phyloP scores from a whole-genome alignment of 1,140 invertebrate species.

The Lasioglossum albipes region DNA sequence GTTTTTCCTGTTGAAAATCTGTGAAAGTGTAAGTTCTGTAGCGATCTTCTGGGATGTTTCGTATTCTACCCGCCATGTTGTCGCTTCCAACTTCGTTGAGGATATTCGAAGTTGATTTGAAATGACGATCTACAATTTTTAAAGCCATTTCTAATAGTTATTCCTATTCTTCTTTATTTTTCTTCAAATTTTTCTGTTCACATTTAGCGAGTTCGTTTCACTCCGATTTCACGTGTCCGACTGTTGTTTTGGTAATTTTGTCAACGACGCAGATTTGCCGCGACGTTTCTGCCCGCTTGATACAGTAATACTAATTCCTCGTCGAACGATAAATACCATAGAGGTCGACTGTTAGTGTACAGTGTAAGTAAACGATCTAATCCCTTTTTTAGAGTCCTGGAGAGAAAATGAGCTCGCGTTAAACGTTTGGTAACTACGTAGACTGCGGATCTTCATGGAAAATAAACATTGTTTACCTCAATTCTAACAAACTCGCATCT shows the following conservation, averaged over 20 bases:
- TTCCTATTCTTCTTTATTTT: too few relatives aligned
- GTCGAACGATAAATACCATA: neutral
- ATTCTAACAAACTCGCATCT: too few relatives aligned
- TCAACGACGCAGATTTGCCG: neutral
- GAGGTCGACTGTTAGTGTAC: constrained; percentile 4
- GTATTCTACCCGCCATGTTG: neutral
- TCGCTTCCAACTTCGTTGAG: neutral
- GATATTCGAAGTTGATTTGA: constrained; percentile 14
- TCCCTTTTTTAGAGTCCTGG: neutral
- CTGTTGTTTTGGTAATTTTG: neutral
- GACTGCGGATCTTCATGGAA: too few relatives aligned
- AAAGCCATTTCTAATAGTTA: neutral
- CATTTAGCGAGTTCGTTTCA: too few relatives aligned
- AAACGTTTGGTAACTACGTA: too few relatives aligned
- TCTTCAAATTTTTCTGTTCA: neutral
- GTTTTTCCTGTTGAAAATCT: neutral
- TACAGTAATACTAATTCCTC: neutral
- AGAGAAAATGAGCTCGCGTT: neutral
- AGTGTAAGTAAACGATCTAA: neutral
- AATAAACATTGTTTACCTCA: too few relatives aligned
- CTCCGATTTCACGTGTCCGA: neutral
- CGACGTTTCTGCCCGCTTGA: neutral
- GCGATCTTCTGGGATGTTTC: neutral
- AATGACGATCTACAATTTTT: neutral
- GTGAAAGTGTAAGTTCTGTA: neutral